phyloP scores from a whole-genome alignment of 2,797 vertebrate genomes.

The Leptodactylus fallax region DNA sequence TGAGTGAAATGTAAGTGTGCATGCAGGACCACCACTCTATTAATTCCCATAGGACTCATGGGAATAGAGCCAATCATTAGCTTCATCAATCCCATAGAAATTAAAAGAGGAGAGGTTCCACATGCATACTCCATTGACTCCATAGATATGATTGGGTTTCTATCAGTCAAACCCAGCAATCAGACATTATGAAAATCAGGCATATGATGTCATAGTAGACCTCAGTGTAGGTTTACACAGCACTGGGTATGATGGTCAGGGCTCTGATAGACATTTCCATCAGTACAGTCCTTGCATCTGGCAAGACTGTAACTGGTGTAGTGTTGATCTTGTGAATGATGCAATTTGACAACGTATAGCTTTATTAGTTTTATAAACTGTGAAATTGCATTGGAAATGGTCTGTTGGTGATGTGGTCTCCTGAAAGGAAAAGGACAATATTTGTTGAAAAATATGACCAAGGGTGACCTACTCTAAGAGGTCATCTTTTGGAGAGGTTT shows the following conservation, averaged over 20 bases:
- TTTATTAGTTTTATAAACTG: not conserved
- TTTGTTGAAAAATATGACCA: not conserved
- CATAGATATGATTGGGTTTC: too few relatives aligned
- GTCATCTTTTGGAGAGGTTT: not conserved
- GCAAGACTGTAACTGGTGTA: not conserved
- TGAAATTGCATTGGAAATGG: not conserved
- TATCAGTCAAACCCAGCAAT: too few relatives aligned
- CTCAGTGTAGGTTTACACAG: not conserved
- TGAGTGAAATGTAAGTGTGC: too few relatives aligned
- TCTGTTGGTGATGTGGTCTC: not conserved
- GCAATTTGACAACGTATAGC: not conserved
- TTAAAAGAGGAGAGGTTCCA: too few relatives aligned
- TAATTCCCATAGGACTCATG: too few relatives aligned
- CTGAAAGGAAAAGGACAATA: not conserved
- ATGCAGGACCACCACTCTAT: too few relatives aligned
- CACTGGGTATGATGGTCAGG: not conserved
- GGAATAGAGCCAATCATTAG: too few relatives aligned
- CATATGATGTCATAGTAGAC: not conserved
- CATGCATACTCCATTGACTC: too few relatives aligned
- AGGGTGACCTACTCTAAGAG: not conserved
- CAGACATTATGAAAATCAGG: too few relatives aligned
- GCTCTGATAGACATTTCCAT: too few relatives aligned
- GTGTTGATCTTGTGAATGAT: not conserved
- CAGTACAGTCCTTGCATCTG: not conserved
- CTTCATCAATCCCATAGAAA: too few relatives aligned